phyloP scores from a whole-genome alignment of 2,797 vertebrate species.

The Coregonus ussuriensis region DNA sequence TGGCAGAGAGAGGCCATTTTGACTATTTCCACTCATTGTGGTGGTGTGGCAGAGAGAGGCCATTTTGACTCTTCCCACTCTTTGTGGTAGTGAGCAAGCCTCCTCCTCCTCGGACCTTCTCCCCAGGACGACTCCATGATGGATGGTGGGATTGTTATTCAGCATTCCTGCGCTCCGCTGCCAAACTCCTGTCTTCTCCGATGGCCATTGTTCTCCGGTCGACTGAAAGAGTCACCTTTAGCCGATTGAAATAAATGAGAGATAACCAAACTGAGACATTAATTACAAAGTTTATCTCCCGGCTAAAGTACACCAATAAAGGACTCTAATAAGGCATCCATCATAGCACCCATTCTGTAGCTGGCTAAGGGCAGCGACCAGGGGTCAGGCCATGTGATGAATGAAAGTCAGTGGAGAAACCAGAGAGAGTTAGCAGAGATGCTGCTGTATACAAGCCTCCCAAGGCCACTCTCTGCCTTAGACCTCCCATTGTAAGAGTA shows the following conservation, averaged over 20 bases:
- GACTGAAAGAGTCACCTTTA: conserved; percentile 86
- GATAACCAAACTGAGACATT: conserved; percentile 85
- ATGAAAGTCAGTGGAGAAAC: conserved; percentile 56
- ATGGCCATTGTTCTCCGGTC: conserved; percentile 80
- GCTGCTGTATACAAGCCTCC: background rate
- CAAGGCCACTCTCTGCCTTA: background rate
- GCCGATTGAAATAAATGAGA: conserved; percentile 86
- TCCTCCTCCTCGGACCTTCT: conserved; percentile 65
- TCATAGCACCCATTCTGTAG: conserved; percentile 73
- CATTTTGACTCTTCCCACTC: conserved; percentile 50
- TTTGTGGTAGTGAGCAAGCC: conserved; percentile 46
- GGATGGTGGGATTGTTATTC: conserved; percentile 82
- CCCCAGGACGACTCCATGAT: conserved; percentile 75
- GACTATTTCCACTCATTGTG: conserved; percentile 1
- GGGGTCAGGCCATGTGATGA: conserved; percentile 73
- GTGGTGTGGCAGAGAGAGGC: conserved; percentile 14
- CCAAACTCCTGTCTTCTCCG: conserved; percentile 77
- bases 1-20: conserved; percentile 9
- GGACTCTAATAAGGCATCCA: conserved; percentile 83
- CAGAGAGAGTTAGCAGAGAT: conserved; percentile 31
- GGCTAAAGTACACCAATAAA: conserved; percentile 85
- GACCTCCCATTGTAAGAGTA: background rate
- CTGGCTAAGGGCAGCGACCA: conserved; percentile 72
- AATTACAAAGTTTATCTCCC: conserved; percentile 86
- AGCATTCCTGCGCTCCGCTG: conserved; percentile 75